These are phyloP conservation scores for Ceratina calcarata DNA, from an alignment of 1,140 invertebrate species.

Conservation along the genomic window DNA sequence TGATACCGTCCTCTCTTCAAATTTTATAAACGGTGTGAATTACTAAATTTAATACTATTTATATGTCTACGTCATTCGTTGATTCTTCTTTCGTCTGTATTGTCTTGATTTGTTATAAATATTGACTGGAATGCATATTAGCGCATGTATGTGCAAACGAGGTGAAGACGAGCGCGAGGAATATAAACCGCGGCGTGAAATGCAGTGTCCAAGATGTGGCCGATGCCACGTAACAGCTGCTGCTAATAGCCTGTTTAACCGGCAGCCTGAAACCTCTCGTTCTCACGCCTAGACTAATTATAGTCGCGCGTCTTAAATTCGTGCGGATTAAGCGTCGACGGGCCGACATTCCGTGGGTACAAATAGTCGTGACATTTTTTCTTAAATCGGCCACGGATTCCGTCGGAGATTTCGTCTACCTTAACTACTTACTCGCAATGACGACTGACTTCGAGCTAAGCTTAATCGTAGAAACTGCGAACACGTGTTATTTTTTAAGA, in stretches of 20 bases:
- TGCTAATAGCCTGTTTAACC: constrained; percentile 64
- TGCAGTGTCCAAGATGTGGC: constrained; percentile 59
- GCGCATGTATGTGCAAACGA: background rate
- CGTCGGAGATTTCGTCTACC: no score
- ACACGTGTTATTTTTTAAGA: background rate
- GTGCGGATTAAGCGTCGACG: background rate
- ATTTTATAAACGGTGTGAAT: no score
- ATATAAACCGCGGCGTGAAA: constrained; percentile 46
- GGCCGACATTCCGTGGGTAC: constrained; percentile 4
- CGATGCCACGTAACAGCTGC: constrained; percentile 67
- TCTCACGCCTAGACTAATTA: constrained; percentile 47
- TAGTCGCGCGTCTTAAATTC: constrained; percentile 37
- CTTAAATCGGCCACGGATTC: background rate
- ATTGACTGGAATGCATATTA: no score
- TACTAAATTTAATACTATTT: no score
- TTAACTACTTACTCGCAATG: no score
- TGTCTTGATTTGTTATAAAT: no score
- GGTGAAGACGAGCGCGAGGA: constrained; percentile 7
- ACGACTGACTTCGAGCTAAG: background rate
- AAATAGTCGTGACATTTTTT: constrained; percentile 14
- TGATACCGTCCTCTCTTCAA: no score
- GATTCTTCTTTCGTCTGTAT: no score
- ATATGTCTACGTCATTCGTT: no score
- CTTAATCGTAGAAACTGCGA: background rate
- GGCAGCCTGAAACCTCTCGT: constrained; percentile 32